Evolutionary conservation across 1,140 invertebrate genomes (phyloP).

Genomic region (Drosophila insularis): DNA sequence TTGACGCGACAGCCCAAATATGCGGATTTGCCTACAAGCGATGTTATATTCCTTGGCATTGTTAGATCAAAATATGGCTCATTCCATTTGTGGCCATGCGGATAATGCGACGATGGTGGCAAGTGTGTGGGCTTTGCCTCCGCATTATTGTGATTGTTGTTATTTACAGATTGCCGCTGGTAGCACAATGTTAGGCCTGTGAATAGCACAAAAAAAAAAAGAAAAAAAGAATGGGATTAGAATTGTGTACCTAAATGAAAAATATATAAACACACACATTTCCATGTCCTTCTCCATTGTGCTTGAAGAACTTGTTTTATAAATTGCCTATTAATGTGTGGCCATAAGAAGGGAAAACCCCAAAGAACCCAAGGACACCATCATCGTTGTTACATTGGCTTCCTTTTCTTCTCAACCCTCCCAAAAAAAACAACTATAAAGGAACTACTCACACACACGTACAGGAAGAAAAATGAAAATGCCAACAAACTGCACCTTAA

Average conservation of each 20-base stretch:
- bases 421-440: no score
- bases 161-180: conserved; percentile 75
- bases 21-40: conserved; percentile 93
- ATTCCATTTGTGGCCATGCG: conserved; percentile 81
- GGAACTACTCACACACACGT: conserved; percentile 6
- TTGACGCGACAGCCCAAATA: conserved; percentile 92
- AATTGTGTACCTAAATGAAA: conserved; percentile 6
- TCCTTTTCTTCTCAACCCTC: background rate
- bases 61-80: conserved; percentile 93
- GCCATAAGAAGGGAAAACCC: background rate
- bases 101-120: conserved; percentile 73
- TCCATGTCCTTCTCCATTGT: background rate
- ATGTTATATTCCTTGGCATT: conserved; percentile 91
- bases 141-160: conserved; percentile 73
- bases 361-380: background rate
- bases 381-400: background rate
- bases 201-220: conserved; percentile 27
- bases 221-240: conserved; percentile 6
- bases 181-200: conserved; percentile 78
- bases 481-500: conserved; percentile 56
- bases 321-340: conserved; percentile 18
- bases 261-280: background rate
- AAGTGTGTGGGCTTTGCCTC: conserved; percentile 78
- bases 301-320: background rate
- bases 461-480: conserved; percentile 39